Percentiles rank a stretch among this genome's conserved stretches.
Conservation (phyloP, 1,140 invertebrate genomes). For the Drosophila sucinea region DNA sequence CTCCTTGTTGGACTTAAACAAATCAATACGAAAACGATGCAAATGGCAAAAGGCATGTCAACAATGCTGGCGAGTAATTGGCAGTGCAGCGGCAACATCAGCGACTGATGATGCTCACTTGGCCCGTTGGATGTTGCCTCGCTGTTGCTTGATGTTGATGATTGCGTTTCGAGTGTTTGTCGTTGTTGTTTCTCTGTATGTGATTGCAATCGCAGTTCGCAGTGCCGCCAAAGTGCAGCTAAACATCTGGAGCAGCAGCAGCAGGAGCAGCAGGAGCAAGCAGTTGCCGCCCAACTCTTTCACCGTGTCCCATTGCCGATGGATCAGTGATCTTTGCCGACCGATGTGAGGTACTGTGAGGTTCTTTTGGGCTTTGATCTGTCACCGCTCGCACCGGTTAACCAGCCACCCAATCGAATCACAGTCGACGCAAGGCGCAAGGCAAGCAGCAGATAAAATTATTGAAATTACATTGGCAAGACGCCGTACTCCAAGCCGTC, state of each 20-base stretch:
- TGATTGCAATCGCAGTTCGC: conserved; percentile 63
- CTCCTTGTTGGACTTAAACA: conserved; percentile 62
- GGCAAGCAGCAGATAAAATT: conserved; percentile 71
- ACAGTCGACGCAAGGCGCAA: conserved; percentile 68
- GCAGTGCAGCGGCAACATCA: conserved; percentile 46
- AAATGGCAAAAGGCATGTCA: conserved; percentile 79
- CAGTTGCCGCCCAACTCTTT: conserved; percentile 37
- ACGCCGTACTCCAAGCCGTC: conserved; percentile 51
- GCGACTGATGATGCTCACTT: conserved; percentile 17
- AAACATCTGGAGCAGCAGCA: conserved; percentile 75
- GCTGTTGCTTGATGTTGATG: conserved; percentile 55
- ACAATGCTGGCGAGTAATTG: conserved; percentile 77
- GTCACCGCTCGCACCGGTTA: conserved; percentile 61
- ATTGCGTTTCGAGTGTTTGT: conserved; percentile 54
- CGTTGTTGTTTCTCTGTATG: conserved; percentile 25
- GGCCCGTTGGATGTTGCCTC: conserved; percentile 48
- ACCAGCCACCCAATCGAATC: conserved; percentile 71
- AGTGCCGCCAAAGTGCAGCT: conserved; percentile 68
- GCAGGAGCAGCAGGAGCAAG: conserved; percentile 12
- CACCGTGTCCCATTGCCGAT: conserved; percentile 47
- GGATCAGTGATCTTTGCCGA: conserved; percentile 77
- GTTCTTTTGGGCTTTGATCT: conserved; percentile 71
- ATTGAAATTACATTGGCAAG: conserved; percentile 82
- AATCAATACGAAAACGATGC: conserved; percentile 81
- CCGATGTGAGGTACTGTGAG: conserved; percentile 26